Conservation (phyloP, 2,888 invertebrate species). For the Poecilobothrus nobilitatus region DNA sequence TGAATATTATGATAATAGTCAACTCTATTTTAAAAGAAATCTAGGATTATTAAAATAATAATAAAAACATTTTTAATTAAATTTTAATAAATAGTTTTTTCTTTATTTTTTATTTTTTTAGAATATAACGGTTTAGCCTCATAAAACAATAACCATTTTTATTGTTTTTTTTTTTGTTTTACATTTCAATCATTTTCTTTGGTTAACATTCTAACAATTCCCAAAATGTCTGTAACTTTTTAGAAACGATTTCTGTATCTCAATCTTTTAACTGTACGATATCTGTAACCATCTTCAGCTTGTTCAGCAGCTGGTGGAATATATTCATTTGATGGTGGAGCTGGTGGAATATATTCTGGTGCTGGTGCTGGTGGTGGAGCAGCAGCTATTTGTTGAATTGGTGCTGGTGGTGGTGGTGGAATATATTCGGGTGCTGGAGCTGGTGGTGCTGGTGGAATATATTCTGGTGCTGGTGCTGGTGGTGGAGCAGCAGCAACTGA, state of each 20-base stretch:
- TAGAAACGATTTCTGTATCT: neutral
- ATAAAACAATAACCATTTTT: no score
- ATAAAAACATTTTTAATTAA: no score
- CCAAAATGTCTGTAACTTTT: neutral
- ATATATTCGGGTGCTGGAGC: neutral
- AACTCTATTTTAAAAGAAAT: no score
- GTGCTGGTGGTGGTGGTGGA: neutral
- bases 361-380: neutral
- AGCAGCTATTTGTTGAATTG: neutral
- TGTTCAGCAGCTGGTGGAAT: neutral
- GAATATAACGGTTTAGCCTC: no score
- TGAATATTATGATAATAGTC: no score
- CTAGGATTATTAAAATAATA: no score
- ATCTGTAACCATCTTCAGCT: constrained; percentile 1
- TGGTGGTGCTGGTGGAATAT: constrained; percentile 1
- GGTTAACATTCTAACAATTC: neutral
- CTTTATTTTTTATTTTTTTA: no score
- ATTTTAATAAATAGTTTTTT: no score
- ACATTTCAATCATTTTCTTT: neutral
- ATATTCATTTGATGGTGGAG: neutral
- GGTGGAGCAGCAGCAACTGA: neutral
- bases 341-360: constrained; percentile 3
- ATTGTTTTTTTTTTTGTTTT: no score
- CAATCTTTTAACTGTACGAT: neutral
- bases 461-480: constrained; percentile 4